Conservation (phyloP, 1,140 invertebrate species). For the Halesus radiatus region DNA sequence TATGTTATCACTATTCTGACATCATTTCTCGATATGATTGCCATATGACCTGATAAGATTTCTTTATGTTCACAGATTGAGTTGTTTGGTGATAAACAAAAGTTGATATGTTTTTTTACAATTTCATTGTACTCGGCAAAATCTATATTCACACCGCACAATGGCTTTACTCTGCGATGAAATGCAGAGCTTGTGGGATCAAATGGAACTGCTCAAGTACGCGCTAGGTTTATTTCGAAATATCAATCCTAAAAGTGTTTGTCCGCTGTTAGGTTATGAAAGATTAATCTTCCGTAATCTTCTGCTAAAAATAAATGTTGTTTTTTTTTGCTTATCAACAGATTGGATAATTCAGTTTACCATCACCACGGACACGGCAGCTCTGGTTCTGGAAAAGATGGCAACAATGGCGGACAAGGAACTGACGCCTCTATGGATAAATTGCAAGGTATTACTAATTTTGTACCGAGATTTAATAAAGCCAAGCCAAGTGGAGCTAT, state of each 20-base stretch:
- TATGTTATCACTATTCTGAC: slow-evolving; percentile 15
- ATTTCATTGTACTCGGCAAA: background rate
- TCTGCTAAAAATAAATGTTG: too few species aligned
- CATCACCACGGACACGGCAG: slow-evolving; percentile 65
- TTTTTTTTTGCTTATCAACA: slow-evolving; percentile 43
- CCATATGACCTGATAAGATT: background rate
- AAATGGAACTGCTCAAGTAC: background rate
- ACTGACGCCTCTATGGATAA: slow-evolving; percentile 65
- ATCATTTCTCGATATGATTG: background rate
- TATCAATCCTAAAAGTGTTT: background rate
- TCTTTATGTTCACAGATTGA: background rate
- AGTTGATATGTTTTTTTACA: slow-evolving; percentile 1
- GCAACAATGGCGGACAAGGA: slow-evolving; percentile 65
- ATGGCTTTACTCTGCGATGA: background rate
- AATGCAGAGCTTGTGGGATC: background rate
- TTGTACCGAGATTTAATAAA: background rate
- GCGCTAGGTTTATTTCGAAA: background rate
- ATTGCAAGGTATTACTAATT: slow-evolving; percentile 60
- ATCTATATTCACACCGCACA: background rate
- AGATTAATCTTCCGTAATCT: too few species aligned
- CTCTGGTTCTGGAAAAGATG: slow-evolving; percentile 64
- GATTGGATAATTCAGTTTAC: slow-evolving; percentile 67
- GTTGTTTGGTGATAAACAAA: background rate
- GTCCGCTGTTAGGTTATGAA: too few species aligned
- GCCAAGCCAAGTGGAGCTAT: too few species aligned